Percentiles rank a stretch among this genome's conserved stretches.
Evolutionary conservation across 35 echinoderm and acorn worm genomes (phyloP).

Genomic region (Ophiothrix spiculata): DNA sequence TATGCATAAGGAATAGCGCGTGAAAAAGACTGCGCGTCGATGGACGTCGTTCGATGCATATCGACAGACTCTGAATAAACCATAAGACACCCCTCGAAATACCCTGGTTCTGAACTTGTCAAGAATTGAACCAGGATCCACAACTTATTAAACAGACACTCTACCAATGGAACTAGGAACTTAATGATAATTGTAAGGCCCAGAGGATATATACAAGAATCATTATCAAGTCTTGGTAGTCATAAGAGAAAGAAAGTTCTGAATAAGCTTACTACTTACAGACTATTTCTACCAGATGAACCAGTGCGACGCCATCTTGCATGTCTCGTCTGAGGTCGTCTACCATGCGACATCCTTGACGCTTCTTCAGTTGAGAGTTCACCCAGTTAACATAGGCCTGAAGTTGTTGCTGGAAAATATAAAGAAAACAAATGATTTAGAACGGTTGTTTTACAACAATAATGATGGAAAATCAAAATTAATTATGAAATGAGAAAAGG

Average conservation of each 20-base stretch:
- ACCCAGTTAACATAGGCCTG: conserved; percentile 98
- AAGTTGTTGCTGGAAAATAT: conserved; percentile 84
- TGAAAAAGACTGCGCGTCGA: no score
- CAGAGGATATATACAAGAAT: background rate
- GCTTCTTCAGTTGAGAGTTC: conserved; percentile 97
- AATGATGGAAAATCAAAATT: background rate
- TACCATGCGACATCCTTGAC: conserved; percentile 79
- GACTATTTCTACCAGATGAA: conserved; percentile 97
- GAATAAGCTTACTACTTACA: conserved; percentile 66
- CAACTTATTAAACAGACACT: no score
- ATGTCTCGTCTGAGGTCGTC: conserved; percentile 90
- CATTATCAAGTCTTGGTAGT: background rate
- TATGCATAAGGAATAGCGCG: no score
- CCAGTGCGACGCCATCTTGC: conserved; percentile 92
- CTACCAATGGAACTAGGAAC: background rate
- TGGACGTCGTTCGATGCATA: no score
- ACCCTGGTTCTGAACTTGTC: no score
- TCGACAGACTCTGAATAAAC: no score
- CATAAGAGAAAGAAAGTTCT: background rate
- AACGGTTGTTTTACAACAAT: background rate
- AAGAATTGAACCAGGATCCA: no score
- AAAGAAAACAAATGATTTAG: conserved; percentile 9
- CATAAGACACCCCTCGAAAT: no score
- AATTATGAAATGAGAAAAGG: background rate
- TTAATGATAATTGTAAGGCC: background rate